phyloP scores from a whole-genome alignment of 2,888 invertebrate genomes.

The Apamea crenata region DNA sequence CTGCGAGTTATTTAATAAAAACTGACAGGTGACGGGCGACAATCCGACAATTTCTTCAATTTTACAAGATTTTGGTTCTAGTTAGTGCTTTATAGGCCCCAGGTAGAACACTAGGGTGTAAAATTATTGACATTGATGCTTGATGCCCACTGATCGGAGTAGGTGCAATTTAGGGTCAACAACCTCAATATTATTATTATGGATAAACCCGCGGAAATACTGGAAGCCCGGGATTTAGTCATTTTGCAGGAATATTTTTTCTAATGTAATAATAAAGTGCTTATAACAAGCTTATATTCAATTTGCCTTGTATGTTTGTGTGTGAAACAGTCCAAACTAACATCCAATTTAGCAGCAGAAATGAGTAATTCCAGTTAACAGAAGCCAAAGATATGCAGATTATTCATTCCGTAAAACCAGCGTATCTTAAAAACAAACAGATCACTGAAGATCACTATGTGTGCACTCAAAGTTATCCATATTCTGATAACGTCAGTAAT shows the following conservation, averaged over 20 bases:
- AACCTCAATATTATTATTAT: neutral
- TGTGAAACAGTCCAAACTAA: neutral
- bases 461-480: neutral
- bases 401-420: neutral
- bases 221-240: no score
- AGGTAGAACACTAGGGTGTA: no score
- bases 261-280: no score
- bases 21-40: no score
- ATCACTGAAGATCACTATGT: neutral
- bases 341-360: neutral
- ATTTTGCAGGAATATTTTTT: no score
- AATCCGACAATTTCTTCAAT: no score
- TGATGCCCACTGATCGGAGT: neutral
- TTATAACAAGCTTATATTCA: no score
- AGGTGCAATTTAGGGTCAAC: neutral
- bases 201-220: neutral
- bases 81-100: no score
- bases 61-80: neutral
- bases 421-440: neutral
- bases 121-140: no score
- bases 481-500: neutral
- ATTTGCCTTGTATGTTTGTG: neutral
- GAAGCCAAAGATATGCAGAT: neutral
- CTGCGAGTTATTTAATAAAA: no score
- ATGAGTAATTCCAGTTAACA: neutral